These are phyloP conservation scores for Rana temporaria DNA, from an alignment of 2,113 vertebrate genomes.

Conservation along the genomic window DNA sequence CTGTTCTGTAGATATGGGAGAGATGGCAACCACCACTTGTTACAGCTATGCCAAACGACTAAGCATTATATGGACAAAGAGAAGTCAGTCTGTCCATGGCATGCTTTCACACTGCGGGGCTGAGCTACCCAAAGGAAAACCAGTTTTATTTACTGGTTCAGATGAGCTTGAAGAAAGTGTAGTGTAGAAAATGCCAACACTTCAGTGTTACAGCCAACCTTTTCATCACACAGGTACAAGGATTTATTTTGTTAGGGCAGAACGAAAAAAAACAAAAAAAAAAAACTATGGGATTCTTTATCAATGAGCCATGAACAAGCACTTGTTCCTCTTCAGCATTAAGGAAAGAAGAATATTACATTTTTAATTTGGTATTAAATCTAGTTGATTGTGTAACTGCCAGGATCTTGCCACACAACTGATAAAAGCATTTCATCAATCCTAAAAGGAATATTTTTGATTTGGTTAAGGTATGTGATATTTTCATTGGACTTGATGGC, in stretches of 20 bases:
- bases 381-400: background rate
- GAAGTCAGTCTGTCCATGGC: conserved; percentile 89
- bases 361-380: background rate
- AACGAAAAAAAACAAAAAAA: background rate
- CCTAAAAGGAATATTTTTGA: background rate
- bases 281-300: background rate
- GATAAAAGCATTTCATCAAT: background rate
- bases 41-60: conserved; percentile 84
- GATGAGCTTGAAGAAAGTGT: conserved; percentile 88
- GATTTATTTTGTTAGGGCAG: background rate
- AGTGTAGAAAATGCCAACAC: conserved; percentile 70
- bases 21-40: conserved; percentile 68
- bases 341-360: background rate
- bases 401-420: background rate
- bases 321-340: background rate
- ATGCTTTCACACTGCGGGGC: conserved; percentile 79
- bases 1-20: conserved; percentile 86
- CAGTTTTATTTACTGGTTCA: conserved; percentile 53
- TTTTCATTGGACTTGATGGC: background rate
- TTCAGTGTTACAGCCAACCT: background rate
- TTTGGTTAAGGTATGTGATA: background rate
- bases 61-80: conserved; percentile 85
- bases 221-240: background rate
- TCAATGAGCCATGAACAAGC: conserved; percentile 42
- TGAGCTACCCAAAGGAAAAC: conserved; percentile 57